Evolutionary conservation across 2,113 vertebrate species (phyloP), one percentile per base, ranked within the genome.

Genomic region (Halichoeres trimaculatus): DNA sequence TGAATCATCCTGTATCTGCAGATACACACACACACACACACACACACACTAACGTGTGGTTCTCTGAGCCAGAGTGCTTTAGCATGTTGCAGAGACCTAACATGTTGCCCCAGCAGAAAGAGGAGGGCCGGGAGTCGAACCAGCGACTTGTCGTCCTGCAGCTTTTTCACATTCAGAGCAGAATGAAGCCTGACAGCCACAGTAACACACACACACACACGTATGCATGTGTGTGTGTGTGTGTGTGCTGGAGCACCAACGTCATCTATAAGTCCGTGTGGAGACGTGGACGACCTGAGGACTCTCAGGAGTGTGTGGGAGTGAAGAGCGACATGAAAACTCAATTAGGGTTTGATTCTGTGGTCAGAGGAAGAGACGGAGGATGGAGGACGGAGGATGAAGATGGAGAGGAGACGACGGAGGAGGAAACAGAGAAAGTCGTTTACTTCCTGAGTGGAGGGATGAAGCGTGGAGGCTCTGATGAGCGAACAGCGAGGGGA

Each of bases 331-430:
- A 91, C 90, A 90, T 58, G 84, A 56, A 91, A 90, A 88, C 75
- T 83, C 83, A 90, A 87, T 91, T 91, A 91, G 47, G 24, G 78
- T 68, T 70, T 60, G 74, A 66, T 34, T 84, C 54, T 85, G 78
- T 60, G 82, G 82, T 81, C 58, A 38, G 65, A 30, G 30, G 6
- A 30, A 30, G 30, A 30, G 30, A 30, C 30, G 30, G 30, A 30
- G 30, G 30, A 30, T 4, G 6, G 6, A 30, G 3, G 3, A 30
- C 30, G 30, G 30, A 30, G n/a, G 38, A 22, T 85, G 78, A 59
- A 80, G 81, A 80, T 55, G 35, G 65, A 38, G 65, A 30, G 30
- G 6, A 30, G 6, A 6, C 3, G 30, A 30, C 30, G 30, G 30
- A 30, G 30, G 30, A 30, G 23, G 53, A 65, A 20, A 10, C 38